Evolutionary conservation across 1,140 invertebrate species (phyloP), one percentile per base, ranked within the genome.

Genomic region (Pachyrhynchus sulphureomaculatus): DNA sequence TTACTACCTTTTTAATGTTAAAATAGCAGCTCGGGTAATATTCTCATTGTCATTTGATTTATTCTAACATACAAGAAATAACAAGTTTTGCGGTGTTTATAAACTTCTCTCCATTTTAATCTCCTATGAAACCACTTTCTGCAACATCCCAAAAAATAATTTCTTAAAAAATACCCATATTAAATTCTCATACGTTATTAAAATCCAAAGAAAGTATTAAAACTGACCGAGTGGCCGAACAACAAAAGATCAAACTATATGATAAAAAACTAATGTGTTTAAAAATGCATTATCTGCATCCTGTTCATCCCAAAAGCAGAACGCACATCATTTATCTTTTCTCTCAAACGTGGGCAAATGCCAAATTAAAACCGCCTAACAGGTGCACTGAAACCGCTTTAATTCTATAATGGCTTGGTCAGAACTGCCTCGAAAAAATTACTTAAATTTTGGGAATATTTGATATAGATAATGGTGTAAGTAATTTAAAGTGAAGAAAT

Each of bases 281-380:
- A 56, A 55, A 55, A 55, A 58, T 58, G 55, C 55, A 58, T 58
- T 58, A 48, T 58, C 55, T 58, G 55, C 55, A 58, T 58, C 55
- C 55, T 58, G 55, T 33, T 58, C 55, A 47, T 47, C 29, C 55
- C 32, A 37, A 58, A 58, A 44, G 33, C 55, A 29, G 20, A 58
- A 41, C 17, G 44, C 10, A 29, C 55, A 58, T 58, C 55, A 58
- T 58, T 58, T 58, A 58, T 58, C 55, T 58, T 58, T 44, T 32
- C 47, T 47, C 55, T 17, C 55, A 58, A 58, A 58, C 47, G 55
- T 58, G 55, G 53, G 55, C 55, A 45, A 45, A 56, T 56, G 54
- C 54, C 54, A 56, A 56, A 45, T 56, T 56, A 56, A 45, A 58
- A 58, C 47, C 44, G 42, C 55, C 55, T 58, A 58, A 58, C 55